A percentile compares a stretch with the other conserved stretches of the same genome.
Evolutionary conservation across 2,888 invertebrate species (phyloP).

Genomic region (Gari tellinella): DNA sequence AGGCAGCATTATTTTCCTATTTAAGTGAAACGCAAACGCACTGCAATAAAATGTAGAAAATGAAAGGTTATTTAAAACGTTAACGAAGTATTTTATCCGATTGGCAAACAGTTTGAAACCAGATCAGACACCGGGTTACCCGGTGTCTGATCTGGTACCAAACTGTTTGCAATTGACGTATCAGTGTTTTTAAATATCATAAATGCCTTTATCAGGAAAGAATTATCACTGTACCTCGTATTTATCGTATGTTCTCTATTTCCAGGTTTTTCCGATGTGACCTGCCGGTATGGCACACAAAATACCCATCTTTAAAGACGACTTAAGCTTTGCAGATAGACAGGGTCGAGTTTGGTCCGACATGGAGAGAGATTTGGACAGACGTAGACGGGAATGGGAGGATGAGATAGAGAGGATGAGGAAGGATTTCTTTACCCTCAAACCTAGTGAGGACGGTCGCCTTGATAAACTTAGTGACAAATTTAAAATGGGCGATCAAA

Average conservation of each 20-base stretch:
- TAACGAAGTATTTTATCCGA: too few relatives aligned
- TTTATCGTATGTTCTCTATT: conserved; percentile 26
- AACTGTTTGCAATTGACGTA: too few relatives aligned
- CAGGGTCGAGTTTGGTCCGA: conserved; percentile 80
- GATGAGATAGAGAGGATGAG: conserved; percentile 81
- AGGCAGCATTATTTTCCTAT: too few relatives aligned
- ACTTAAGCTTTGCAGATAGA: conserved; percentile 80
- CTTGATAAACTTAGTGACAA: conserved; percentile 68
- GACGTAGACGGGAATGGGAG: conserved; percentile 81
- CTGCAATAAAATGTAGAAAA: too few relatives aligned
- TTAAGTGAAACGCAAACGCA: too few relatives aligned
- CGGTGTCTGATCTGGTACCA: too few relatives aligned
- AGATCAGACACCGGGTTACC: too few relatives aligned
- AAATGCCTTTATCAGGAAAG: too few relatives aligned
- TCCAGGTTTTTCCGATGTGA: conserved; percentile 40
- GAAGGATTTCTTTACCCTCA: conserved; percentile 82
- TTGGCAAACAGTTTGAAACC: too few relatives aligned
- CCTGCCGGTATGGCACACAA: conserved; percentile 73
- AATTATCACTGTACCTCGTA: too few relatives aligned
- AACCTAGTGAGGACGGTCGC: conserved; percentile 68
- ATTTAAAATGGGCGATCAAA: conserved; percentile 63
- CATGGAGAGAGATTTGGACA: conserved; percentile 81
- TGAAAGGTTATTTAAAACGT: too few relatives aligned
- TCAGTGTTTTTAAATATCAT: too few relatives aligned
- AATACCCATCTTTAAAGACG: conserved; percentile 82